Evolutionary conservation across 2,113 vertebrate genomes (phyloP).

Genomic region (Corythaeola cristata): DNA sequence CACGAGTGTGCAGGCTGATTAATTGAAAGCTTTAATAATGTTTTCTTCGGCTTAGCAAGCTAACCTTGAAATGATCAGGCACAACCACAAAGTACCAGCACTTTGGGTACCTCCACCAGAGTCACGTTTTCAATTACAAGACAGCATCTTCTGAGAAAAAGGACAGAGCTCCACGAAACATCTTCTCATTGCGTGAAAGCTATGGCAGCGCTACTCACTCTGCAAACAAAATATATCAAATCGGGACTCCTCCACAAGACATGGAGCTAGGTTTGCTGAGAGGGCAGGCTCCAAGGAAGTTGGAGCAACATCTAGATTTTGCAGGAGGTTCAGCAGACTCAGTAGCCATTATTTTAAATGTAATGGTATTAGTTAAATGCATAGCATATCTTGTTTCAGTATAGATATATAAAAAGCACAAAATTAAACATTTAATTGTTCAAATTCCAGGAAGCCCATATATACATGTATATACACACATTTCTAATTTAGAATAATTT

Average conservation of each 20-base stretch:
- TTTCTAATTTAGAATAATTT: not conserved
- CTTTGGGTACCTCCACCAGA: not conserved
- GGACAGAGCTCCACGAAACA: not conserved
- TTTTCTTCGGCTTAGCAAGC: not conserved
- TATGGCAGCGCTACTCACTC: rapidly evolving
- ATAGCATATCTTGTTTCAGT: not conserved
- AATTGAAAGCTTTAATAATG: not conserved
- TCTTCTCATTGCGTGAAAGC: not conserved
- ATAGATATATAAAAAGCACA: not conserved
- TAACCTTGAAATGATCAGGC: not conserved
- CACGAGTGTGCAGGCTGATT: not conserved
- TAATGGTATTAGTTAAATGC: not conserved
- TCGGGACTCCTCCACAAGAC: not conserved
- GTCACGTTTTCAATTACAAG: not conserved
- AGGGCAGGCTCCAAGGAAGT: not conserved
- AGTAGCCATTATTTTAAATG: not conserved
- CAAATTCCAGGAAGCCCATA: not conserved
- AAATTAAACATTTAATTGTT: not conserved
- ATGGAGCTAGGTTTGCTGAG: not conserved
- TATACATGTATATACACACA: not conserved
- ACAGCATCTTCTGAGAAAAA: not conserved
- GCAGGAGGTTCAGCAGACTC: not conserved
- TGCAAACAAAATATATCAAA: not conserved
- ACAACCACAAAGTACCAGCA: not conserved
- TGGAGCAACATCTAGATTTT: not conserved